These are phyloP conservation scores for Diplogasteroides magnus DNA, from an alignment of 1,140 invertebrate genomes.

Conservation along the genomic window DNA sequence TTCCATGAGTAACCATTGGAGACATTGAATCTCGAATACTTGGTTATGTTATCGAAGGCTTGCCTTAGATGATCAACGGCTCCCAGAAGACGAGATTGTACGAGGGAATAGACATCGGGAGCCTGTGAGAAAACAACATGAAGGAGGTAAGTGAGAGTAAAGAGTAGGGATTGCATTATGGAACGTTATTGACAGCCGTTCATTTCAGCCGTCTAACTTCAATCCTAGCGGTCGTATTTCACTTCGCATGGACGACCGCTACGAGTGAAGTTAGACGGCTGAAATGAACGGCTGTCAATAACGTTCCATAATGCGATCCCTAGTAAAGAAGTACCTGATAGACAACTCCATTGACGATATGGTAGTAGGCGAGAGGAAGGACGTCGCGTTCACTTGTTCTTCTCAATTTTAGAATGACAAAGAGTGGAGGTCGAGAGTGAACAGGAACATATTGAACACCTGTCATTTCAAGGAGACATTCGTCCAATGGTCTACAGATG, in stretches of 20 bases:
- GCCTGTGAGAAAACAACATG: too few relatives aligned
- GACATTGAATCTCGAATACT: conserved; percentile 18
- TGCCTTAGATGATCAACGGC: conserved; percentile 22
- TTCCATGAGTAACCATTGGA: conserved; percentile 34
- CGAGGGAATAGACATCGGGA: conserved; percentile 83
- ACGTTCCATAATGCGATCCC: too few relatives aligned
- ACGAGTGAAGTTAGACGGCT: too few relatives aligned
- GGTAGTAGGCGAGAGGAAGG: conserved; percentile 89
- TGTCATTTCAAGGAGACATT: conserved; percentile 74
- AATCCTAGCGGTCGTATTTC: too few relatives aligned
- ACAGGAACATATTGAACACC: conserved; percentile 86
- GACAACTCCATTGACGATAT: conserved; percentile 89
- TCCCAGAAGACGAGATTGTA: conserved; percentile 85
- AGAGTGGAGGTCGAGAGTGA: conserved; percentile 91
- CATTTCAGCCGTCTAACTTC: too few relatives aligned
- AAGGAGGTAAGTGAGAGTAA: too few relatives aligned
- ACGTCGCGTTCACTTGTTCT: conserved; percentile 13
- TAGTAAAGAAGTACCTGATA: conserved; percentile 65
- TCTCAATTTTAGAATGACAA: conserved; percentile 85
- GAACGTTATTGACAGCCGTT: too few relatives aligned
- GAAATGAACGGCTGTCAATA: too few relatives aligned
- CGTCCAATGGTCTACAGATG: conserved; percentile 60
- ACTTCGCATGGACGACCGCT: too few relatives aligned
- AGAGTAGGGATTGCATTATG: too few relatives aligned
- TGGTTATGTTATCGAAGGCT: conserved; percentile 21